Evolutionary conservation across 2,113 vertebrate species (phyloP).

Genomic region (Passer domesticus): DNA sequence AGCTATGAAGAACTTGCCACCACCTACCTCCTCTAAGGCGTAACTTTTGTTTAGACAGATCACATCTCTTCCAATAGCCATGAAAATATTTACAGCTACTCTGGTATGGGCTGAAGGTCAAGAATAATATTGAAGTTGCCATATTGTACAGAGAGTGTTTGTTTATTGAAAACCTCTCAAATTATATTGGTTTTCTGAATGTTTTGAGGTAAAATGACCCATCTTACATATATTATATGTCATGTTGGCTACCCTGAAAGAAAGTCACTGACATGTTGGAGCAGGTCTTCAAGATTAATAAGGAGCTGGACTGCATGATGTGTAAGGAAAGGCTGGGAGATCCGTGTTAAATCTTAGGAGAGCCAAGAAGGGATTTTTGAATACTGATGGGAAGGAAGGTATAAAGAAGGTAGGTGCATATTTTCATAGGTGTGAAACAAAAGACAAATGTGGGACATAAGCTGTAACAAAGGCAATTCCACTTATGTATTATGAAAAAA

Average conservation of each 20-base stretch:
- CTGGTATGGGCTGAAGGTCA: slow-evolving; percentile 26
- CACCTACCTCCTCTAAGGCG: not conserved
- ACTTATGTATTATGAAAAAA: not conserved
- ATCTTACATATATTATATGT: not conserved
- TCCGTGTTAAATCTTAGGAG: not conserved
- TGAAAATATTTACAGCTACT: slow-evolving; percentile 54
- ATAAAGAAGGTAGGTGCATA: not conserved
- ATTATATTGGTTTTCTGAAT: not conserved
- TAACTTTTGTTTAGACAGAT: slow-evolving; percentile 39
- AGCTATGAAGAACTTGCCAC: not conserved
- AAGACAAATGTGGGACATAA: not conserved
- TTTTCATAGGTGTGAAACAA: not conserved
- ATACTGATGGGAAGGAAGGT: not conserved
- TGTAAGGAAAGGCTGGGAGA: not conserved
- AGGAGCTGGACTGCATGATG: not conserved
- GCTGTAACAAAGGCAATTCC: not conserved
- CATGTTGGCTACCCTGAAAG: not conserved
- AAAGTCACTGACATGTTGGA: not conserved
- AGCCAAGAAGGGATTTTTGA: not conserved
- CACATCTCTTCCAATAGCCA: slow-evolving; percentile 20
- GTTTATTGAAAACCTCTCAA: slow-evolving; percentile 43
- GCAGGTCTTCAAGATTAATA: not conserved
- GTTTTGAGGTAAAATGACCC: not conserved
- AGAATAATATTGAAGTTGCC: slow-evolving; percentile 44
- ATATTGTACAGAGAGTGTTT: slow-evolving; percentile 2